Percentiles rank a stretch among this genome's conserved stretches.
phyloP scores from a whole-genome alignment of 2,113 vertebrate genomes.

The Hippolais icterina region DNA sequence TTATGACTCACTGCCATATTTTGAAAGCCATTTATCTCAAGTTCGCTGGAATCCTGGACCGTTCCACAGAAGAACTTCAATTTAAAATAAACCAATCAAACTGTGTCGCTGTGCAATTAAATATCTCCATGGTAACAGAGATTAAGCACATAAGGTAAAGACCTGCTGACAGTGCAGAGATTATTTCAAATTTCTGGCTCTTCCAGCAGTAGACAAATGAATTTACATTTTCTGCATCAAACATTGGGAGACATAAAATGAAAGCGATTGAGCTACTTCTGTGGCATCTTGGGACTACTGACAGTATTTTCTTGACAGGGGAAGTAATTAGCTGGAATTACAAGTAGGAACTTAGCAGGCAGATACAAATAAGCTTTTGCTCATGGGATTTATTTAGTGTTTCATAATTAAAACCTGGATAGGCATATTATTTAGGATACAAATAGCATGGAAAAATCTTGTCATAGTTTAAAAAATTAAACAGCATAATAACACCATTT shows the following conservation, averaged over 20 bases:
- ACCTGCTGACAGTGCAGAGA: conserved; percentile 41
- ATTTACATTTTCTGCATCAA: conserved; percentile 2
- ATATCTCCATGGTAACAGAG: conserved; percentile 39
- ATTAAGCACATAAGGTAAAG: conserved; percentile 40
- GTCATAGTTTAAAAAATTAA: not conserved
- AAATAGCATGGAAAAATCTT: not conserved
- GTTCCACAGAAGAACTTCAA: conserved; percentile 10
- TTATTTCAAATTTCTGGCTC: conserved; percentile 43
- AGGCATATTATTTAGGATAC: conserved; percentile 4
- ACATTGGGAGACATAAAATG: not conserved
- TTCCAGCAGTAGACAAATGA: conserved; percentile 31
- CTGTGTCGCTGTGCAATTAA: conserved; percentile 19
- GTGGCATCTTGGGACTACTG: not conserved
- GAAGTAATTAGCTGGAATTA: conserved; percentile 65
- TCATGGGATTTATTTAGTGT: not conserved
- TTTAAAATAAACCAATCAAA: conserved; percentile 64
- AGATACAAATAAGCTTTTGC: conserved; percentile 11
- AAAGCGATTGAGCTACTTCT: not conserved
- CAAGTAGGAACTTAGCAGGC: conserved; percentile 31
- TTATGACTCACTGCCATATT: conserved; percentile 16
- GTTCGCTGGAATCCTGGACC: not conserved
- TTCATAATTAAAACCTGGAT: conserved; percentile 52
- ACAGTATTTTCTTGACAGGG: conserved; percentile 54
- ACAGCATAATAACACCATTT: not conserved
- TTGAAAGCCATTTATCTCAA: conserved; percentile 14